Percentiles rank a stretch among this genome's conserved stretches.
phyloP scores from a whole-genome alignment of 1,140 invertebrate genomes.

The Sminthurides bifidus region DNA sequence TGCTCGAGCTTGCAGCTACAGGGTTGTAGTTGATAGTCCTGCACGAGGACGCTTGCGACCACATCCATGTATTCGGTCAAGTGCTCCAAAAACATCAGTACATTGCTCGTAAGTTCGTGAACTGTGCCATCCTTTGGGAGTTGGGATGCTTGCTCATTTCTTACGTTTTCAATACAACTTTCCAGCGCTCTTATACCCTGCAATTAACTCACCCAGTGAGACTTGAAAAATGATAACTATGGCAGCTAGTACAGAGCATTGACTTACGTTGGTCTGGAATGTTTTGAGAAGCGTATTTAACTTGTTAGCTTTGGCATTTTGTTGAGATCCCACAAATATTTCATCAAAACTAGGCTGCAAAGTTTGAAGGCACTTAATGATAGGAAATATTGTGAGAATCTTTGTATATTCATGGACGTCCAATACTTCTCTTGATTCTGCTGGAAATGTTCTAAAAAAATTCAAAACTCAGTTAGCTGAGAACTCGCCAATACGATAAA shows the following conservation, averaged over 20 bases:
- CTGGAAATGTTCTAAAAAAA: conserved; percentile 54
- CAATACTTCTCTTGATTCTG: conserved; percentile 63
- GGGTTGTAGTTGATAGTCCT: conserved; percentile 49
- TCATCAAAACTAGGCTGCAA: conserved; percentile 74
- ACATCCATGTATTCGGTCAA: conserved; percentile 64
- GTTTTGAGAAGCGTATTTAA: conserved; percentile 60
- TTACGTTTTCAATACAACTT: conserved; percentile 81
- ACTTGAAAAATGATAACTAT: background rate
- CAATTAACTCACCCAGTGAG: background rate
- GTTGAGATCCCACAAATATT: conserved; percentile 55
- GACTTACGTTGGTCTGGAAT: conserved; percentile 56
- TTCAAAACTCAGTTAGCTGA: conserved; percentile 7
- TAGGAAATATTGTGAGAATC: conserved; percentile 72
- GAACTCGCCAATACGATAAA: background rate
- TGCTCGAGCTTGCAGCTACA: conserved; percentile 34
- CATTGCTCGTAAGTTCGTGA: conserved; percentile 86
- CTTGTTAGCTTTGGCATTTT: conserved; percentile 50
- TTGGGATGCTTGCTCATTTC: conserved; percentile 65
- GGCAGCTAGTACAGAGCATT: background rate
- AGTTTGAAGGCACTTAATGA: conserved; percentile 64
- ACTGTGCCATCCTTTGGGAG: conserved; percentile 92
- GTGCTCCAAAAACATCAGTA: conserved; percentile 76
- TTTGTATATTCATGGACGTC: conserved; percentile 68
- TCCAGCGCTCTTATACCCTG: conserved; percentile 79
- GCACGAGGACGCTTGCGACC: conserved; percentile 50